Evolutionary conservation across 2,797 vertebrate genomes (phyloP), one percentile per base, ranked within the genome.

Genomic region (Parotocinclus haroldoi): DNA sequence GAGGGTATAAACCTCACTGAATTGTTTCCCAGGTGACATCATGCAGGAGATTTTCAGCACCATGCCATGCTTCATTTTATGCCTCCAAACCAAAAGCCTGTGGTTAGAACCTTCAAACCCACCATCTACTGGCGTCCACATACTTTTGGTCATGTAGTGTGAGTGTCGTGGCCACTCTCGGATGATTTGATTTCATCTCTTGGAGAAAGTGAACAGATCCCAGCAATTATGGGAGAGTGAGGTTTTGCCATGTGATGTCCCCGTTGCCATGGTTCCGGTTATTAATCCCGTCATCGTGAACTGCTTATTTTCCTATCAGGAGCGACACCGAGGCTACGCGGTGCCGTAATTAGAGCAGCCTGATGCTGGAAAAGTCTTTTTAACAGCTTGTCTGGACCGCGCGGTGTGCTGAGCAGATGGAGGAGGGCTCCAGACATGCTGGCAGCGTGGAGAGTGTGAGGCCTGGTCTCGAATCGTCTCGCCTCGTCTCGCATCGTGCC

Each of bases 391-490:
- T 65, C 69, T 69, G 60, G 68, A 73, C 11, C 56, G 70, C 78
- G 72, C 59, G 71, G 84, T 83, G 82, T 88, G 88, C 52, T 65
- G 51, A 87, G 80, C 88, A 91, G 86, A 92, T 91, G 88, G 82
- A 85, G 76, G 76, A 70, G 69, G 81, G 76, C 84, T 87, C 81
- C 84, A 81, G 77, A 80, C 85, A 83, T 85, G 83, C 83, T 86
- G 86, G 84, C 85, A 87, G 80, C 85, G 79, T 81, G 49, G 16
- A 16, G 66, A 18, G 4, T n/a, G 19, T 48, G 61, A 72, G 74
- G 52, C 69, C 58, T 71, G 14, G 37, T 62, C 46, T 64, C 52
- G 52, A 55, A 65, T 55, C 40, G n/a, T 46, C 44, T 65, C 64
- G 66, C 68, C 69, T 63, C 64, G n/a, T 68, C 56, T 10, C 45